Evolutionary conservation across 2,888 invertebrate species (phyloP), one percentile per base, ranked within the genome.

Genomic region (Desoria tigrina): DNA sequence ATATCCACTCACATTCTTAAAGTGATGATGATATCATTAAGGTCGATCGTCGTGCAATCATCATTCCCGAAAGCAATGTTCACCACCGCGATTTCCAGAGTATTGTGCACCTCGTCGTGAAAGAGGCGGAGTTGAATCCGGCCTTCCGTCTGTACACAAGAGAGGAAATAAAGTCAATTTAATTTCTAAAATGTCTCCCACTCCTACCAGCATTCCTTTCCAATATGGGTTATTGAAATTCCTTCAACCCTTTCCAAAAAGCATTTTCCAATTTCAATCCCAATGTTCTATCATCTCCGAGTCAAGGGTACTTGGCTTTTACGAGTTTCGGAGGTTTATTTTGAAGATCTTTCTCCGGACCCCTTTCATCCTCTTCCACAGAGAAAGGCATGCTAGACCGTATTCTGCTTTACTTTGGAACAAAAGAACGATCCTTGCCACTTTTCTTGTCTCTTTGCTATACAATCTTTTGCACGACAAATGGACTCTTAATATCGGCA

Each of bases 51-150:
- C 42, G 72, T 70, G 27, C 73, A 72, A 68, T 76, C 76, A 28
- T 76, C 76, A 59, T 73, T 74, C 32, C 76, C 76, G 55, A 76
- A 76, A 45, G 76, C 74, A 68, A 76, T 74, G 60, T 76, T 76
- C 45, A 71, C 76, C 61, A 76, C 74, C 24, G 73, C 74, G 51
- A 76, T 72, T 63, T 76, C 76, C 56, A 76, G 65, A 32, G 76
- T 76, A 71, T 76, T 76, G 66, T 76, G 76, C 51, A 76, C 71
- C 65, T 76, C 76, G 59, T 76, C 76, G 45, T 76, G 72, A 61
- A 74, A 76, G 37, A 76, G 70, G 28, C 76, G 72, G 18, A 76
- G 70, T 63, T 76, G 76, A 58, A 74, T 76, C 24, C 76, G 66
- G 63, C 76, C 76, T 65, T 76, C 76, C 4, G 70, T 58, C 74